These are phyloP conservation scores for Pseudoatta argentina DNA, from an alignment of 1,140 invertebrate species.

Conservation along the genomic window DNA sequence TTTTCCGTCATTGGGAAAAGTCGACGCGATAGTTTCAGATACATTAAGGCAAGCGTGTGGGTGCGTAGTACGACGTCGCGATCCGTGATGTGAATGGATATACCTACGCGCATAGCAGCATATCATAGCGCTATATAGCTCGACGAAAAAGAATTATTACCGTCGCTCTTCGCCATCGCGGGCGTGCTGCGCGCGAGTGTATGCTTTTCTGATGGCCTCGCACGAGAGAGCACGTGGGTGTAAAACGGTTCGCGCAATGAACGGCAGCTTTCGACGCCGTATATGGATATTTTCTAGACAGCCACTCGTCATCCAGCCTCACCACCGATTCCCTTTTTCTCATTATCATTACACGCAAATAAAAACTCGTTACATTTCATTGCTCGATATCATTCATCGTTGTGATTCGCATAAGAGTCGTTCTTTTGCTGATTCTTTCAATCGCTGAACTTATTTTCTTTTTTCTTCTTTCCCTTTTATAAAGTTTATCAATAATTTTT, in stretches of 20 bases:
- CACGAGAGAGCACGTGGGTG: slow-evolving; percentile 71
- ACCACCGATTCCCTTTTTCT: neutral
- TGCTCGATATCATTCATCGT: neutral
- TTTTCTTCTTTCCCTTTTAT: neutral
- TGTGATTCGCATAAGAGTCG: neutral
- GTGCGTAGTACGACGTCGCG: slow-evolving; percentile 38
- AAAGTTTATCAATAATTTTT: neutral
- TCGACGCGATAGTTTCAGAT: slow-evolving; percentile 17
- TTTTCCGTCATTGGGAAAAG: slow-evolving; percentile 19
- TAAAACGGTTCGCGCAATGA: slow-evolving; percentile 71
- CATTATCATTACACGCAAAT: neutral
- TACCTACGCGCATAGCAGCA: slow-evolving; percentile 64
- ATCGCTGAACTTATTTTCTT: neutral
- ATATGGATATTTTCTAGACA: slow-evolving; percentile 72
- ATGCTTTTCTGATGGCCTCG: slow-evolving; percentile 67
- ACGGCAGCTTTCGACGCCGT: slow-evolving; percentile 69
- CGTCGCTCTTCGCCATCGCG: slow-evolving; percentile 42
- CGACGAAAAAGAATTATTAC: slow-evolving; percentile 67
- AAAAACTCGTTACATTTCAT: slow-evolving; percentile 16
- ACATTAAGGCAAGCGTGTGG: slow-evolving; percentile 38
- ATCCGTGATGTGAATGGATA: slow-evolving; percentile 69
- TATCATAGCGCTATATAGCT: slow-evolving; percentile 48
- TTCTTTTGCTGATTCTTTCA: neutral
- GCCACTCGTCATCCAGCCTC: slow-evolving; percentile 28
- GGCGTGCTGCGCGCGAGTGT: slow-evolving; percentile 57